Evolutionary conservation across 2,797 vertebrate species (phyloP).

Genomic region (Malacoraja senta): DNA sequence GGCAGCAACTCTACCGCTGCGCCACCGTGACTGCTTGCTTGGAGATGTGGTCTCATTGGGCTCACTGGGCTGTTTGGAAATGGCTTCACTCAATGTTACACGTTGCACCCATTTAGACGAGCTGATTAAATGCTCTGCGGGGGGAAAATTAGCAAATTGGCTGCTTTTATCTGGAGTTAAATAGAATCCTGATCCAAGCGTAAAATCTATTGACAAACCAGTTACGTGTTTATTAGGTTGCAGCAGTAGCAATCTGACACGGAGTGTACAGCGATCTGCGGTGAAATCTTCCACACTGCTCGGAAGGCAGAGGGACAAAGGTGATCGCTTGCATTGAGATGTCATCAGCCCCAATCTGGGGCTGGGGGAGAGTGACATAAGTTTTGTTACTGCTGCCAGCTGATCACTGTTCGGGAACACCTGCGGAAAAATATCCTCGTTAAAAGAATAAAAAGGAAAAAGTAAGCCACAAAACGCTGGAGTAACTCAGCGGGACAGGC

Average conservation of each 20-base stretch:
- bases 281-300: not conserved
- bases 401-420: not conserved
- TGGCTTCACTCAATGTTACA: not conserved
- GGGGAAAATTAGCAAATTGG: conserved; percentile 27
- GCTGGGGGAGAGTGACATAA: not conserved
- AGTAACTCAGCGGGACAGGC: too few species aligned
- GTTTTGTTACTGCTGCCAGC: not conserved
- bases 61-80: not conserved
- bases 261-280: not conserved
- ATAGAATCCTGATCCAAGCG: conserved; percentile 17
- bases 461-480: too few species aligned
- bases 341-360: not conserved
- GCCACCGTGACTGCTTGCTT: too few species aligned
- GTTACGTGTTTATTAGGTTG: conserved; percentile 17
- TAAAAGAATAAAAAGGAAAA: too few species aligned
- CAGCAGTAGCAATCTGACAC: not conserved
- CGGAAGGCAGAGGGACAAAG: not conserved
- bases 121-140: not conserved
- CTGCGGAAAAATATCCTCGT: not conserved
- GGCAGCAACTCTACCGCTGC: too few species aligned
- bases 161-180: conserved; percentile 23
- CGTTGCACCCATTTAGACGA: not conserved
- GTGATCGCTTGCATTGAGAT: not conserved
- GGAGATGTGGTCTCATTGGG: not conserved
- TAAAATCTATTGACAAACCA: conserved; percentile 28